A percentile compares a stretch with the other conserved stretches of the same genome.
These are phyloP conservation scores for Hippocampus kuda DNA, from an alignment of 2,797 vertebrate genomes.

Conservation along the genomic window DNA sequence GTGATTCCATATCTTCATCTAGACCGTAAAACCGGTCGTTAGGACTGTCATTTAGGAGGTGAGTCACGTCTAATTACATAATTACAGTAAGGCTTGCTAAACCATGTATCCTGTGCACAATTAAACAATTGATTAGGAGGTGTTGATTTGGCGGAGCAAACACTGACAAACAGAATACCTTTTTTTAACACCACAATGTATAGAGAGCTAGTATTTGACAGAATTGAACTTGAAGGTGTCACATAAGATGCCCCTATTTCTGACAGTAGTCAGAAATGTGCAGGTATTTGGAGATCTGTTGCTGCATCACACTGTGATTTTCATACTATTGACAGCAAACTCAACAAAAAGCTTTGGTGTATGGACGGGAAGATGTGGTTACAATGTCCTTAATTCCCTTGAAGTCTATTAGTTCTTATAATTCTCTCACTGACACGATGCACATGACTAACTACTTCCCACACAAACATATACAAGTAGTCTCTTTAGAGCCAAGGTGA, in stretches of 20 bases:
- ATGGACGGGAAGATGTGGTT: constrained; percentile 8
- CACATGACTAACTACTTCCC: constrained; percentile 1
- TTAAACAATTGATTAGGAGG: not conserved
- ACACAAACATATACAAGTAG: constrained; percentile 1
- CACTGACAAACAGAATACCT: not conserved
- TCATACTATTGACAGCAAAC: not conserved
- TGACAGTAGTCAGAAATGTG: not conserved
- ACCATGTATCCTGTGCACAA: not conserved
- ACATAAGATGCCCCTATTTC: constrained; percentile 14
- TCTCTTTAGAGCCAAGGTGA: not conserved
- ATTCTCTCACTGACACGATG: constrained; percentile 34
- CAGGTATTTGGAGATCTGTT: constrained; percentile 9
- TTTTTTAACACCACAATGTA: not conserved
- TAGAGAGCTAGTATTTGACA: not conserved
- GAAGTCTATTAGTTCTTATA: constrained; percentile 22
- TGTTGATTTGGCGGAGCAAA: not conserved
- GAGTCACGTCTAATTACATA: constrained; percentile 6
- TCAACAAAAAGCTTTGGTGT: not conserved
- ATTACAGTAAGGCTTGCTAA: constrained; percentile 3
- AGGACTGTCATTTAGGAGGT: constrained; percentile 3
- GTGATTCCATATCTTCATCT: constrained; percentile 10
- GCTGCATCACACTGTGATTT: constrained; percentile 7
- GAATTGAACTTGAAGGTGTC: constrained; percentile 17
- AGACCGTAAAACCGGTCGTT: not conserved
- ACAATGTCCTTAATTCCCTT: constrained; percentile 16